phyloP scores from a whole-genome alignment of 2,113 vertebrate genomes.

The Noctilio leporinus region DNA sequence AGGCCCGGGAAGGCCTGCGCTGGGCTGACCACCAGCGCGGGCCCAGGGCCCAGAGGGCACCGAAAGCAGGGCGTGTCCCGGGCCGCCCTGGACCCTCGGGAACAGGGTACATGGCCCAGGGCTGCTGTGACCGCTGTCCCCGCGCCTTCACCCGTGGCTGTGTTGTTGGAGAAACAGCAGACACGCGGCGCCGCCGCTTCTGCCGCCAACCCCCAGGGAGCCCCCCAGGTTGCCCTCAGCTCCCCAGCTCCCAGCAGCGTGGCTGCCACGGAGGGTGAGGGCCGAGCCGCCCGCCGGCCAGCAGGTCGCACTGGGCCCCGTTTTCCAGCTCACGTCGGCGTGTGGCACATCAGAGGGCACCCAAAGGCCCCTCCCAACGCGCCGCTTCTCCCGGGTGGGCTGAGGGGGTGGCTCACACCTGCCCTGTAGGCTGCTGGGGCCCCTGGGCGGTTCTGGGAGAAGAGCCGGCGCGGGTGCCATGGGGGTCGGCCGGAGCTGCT shows the following conservation, averaged over 20 bases:
- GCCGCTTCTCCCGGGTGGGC: background rate
- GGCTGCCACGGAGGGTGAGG: no score
- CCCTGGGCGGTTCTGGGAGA: background rate
- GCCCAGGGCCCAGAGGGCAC: background rate
- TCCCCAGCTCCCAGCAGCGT: no score
- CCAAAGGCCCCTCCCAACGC: background rate
- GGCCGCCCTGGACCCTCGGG: background rate
- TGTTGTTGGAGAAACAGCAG: background rate
- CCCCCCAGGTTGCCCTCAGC: no score
- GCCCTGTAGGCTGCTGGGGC: background rate
- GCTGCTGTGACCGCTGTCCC: background rate
- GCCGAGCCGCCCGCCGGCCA: no score
- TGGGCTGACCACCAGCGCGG: no score
- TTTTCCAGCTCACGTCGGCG: background rate
- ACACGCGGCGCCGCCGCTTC: background rate
- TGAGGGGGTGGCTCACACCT: background rate
- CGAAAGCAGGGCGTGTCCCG: accelerated
- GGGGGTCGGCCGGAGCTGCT: no score
- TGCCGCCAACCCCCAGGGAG: background rate
- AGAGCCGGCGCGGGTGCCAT: background rate
- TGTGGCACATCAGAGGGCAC: background rate
- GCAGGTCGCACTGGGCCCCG: no score
- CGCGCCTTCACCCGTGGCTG: background rate
- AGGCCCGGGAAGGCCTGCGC: accelerated
- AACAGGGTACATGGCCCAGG: accelerated